Conservation (phyloP, 2,888 invertebrate species). For the Opisthograptis luteolata region DNA sequence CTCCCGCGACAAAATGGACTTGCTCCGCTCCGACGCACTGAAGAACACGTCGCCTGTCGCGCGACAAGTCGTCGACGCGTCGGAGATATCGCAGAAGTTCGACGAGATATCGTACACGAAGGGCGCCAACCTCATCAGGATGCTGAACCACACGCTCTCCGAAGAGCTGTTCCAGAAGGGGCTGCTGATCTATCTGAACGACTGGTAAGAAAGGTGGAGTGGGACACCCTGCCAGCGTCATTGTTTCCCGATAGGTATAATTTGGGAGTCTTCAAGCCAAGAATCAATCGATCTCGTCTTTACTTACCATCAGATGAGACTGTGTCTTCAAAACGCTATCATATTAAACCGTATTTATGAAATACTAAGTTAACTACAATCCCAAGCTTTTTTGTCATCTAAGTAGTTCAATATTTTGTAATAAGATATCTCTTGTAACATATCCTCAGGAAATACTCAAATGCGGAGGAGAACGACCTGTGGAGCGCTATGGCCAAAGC, state of each 20-base stretch:
- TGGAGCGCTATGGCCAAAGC: constrained; percentile 84
- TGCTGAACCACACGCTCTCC: constrained; percentile 84
- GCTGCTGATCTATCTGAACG: constrained; percentile 78
- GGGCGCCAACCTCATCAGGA: constrained; percentile 84
- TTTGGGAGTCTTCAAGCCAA: no score
- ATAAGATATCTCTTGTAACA: not conserved
- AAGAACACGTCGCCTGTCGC: constrained; percentile 84
- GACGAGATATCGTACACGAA: constrained; percentile 84
- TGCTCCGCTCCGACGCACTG: constrained; percentile 80
- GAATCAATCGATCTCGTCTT: no score
- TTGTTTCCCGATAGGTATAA: no score
- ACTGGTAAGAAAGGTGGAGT: constrained; percentile 85
- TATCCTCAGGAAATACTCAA: constrained; percentile 78
- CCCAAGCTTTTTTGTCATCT: no score
- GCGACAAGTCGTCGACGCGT: constrained; percentile 73
- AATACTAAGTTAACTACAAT: no score
- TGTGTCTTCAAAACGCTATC: no score
- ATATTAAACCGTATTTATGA: no score
- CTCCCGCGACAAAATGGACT: constrained; percentile 81
- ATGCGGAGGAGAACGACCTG: constrained; percentile 87
- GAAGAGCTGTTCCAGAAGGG: constrained; percentile 80
- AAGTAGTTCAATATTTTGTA: no score
- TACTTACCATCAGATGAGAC: no score
- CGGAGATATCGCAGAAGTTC: constrained; percentile 85
- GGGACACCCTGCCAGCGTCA: no score